Evolutionary conservation across 2,888 invertebrate genomes (phyloP), one percentile per base, ranked within the genome.

Genomic region (Caenorhabditis sp.): DNA sequence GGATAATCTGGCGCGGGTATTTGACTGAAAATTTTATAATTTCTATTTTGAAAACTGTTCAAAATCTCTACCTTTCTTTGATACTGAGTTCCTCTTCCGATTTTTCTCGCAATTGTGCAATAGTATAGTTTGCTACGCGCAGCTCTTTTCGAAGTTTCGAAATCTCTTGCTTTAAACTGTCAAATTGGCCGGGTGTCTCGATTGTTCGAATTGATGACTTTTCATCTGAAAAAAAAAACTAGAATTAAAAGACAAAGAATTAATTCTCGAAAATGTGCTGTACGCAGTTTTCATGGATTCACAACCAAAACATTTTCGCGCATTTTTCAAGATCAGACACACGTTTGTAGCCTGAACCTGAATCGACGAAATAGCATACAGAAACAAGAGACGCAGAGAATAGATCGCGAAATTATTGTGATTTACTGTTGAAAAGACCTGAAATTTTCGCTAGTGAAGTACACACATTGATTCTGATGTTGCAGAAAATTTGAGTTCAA

Each of bases 1-100:
- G 80, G 81, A 58, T 81, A 83, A 62, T 83, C 81, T 17, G 82
- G 82, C 51, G 75, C 65, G 5, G 81, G 81, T 14, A 67, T 43
- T 19, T 66, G 61, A 63, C 76, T 72, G 49, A 43, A 76, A 63
- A 14, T 24, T 19, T 23, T 14, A 24, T 8, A 50, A 50, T 10
- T 26, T 62, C 10, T 23, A 27, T 6, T 19, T 49, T 19, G 43
- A 62, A 17, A 19, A 27, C 5, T 43, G 23, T 53, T n/a, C n/a
- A n/a, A n/a, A n/a, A n/a, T n/a, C n/a, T n/a, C n/a, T 24, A 63
- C 74, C 63, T 64, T 49, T 75, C 69, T 67, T 69, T 67, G n/a
- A 66, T 65, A 5, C 50, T 31, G 19, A 68, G 17, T 21, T 68
- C 68, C 43, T 69, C 74, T 59, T 74, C 74, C 0, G 66, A 60